Conservation (phyloP, 2,888 invertebrate genomes). For the Eubasilissa splendida region DNA sequence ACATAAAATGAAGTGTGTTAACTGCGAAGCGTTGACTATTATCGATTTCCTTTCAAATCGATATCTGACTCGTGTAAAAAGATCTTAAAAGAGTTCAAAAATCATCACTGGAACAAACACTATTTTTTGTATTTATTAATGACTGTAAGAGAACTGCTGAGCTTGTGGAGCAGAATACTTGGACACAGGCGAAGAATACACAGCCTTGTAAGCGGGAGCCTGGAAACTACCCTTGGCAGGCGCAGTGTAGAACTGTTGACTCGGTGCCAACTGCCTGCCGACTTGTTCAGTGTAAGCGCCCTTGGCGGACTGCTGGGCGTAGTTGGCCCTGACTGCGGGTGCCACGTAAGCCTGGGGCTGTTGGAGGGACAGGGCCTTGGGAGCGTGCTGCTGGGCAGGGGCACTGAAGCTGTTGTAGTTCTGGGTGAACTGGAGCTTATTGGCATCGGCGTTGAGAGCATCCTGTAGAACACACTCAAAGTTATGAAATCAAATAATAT, state of each 20-base stretch:
- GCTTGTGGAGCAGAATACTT: constrained; percentile 16
- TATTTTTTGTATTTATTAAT: background rate
- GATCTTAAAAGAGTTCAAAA: too few species aligned
- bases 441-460: constrained; percentile 11
- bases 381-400: constrained; percentile 3
- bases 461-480: constrained; percentile 27
- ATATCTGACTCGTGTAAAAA: background rate
- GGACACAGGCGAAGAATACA: constrained; percentile 16
- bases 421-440: constrained; percentile 27
- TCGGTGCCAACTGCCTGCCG: constrained; percentile 13
- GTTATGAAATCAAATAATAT: background rate
- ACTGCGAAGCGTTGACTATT: background rate
- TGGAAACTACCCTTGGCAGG: background rate
- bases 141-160: constrained; percentile 22
- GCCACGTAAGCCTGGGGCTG: constrained; percentile 36
- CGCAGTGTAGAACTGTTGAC: constrained; percentile 38
- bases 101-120: background rate
- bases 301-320: background rate
- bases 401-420: constrained; percentile 5
- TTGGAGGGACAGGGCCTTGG: constrained; percentile 8
- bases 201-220: constrained; percentile 8
- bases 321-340: constrained; percentile 5
- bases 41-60: background rate
- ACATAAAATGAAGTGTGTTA: background rate
- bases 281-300: background rate